Conservation (phyloP, 2,797 vertebrate genomes). For the Fratercula arctica region DNA sequence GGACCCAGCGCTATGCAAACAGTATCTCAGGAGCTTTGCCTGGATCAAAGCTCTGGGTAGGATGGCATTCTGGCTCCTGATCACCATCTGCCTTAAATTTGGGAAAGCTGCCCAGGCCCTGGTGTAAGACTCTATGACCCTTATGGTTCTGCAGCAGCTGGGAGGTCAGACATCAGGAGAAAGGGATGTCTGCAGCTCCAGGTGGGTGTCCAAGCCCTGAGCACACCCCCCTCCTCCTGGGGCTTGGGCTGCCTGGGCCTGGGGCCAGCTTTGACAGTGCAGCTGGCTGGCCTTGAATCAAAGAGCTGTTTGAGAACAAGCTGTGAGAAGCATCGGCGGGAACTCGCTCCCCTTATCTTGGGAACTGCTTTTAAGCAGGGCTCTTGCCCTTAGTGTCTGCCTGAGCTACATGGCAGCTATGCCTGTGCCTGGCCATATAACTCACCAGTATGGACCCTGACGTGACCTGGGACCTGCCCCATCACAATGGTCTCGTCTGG, state of each 20-base stretch:
- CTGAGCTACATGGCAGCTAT: not conserved
- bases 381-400: not conserved
- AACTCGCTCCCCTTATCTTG: not conserved
- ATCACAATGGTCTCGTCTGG: not conserved
- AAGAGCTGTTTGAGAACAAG: conserved; percentile 53
- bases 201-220: not conserved
- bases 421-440: not conserved
- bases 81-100: not conserved
- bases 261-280: conserved; percentile 34
- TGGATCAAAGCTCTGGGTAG: not conserved
- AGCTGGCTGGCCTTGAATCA: conserved; percentile 57
- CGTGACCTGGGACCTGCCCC: not conserved
- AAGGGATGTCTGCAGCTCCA: not conserved
- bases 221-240: not conserved
- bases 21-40: not conserved
- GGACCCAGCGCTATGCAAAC: not conserved
- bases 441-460: not conserved
- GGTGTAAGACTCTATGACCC: accelerated
- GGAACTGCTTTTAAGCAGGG: not conserved
- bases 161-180: not conserved
- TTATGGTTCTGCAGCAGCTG: not conserved
- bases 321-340: not conserved
- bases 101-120: not conserved
- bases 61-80: not conserved
- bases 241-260: conserved; percentile 12